Conservation (phyloP, 2,113 vertebrate genomes). For the Lepidothrix coronata region DNA sequence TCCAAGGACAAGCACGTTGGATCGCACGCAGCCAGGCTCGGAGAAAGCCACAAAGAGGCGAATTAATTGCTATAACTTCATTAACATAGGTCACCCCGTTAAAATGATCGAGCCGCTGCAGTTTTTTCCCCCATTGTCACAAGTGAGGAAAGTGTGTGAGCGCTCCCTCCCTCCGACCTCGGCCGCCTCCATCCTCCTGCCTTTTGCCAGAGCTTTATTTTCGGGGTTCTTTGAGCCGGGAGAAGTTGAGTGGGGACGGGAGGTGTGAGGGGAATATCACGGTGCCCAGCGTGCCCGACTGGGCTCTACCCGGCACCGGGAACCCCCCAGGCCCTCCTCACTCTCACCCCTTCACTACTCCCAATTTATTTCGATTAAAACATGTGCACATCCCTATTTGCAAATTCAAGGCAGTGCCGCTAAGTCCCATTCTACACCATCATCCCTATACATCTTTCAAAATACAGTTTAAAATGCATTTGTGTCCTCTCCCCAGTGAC, state of each 20-base stretch:
- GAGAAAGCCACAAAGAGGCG: conserved; percentile 69
- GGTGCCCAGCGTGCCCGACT: background rate
- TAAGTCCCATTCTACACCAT: background rate
- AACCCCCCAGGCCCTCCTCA: background rate
- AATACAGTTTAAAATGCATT: background rate
- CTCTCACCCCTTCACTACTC: background rate
- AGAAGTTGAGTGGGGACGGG: background rate
- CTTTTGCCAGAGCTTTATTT: background rate
- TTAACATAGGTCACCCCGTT: conserved; percentile 73
- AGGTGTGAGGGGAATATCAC: background rate
- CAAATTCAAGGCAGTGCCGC: background rate
- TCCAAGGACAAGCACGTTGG: conserved; percentile 62
- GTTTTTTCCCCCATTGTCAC: background rate
- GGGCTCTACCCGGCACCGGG: background rate
- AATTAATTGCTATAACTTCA: conserved; percentile 77
- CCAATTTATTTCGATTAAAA: background rate
- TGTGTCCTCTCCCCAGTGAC: background rate
- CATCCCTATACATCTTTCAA: fast-evolving
- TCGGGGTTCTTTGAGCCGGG: background rate
- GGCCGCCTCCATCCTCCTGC: background rate
- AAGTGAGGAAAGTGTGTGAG: conserved; percentile 23
- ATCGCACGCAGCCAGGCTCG: conserved; percentile 46
- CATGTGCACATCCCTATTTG: background rate
- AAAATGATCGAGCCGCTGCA: conserved; percentile 57
- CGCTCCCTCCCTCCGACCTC: conserved; percentile 1